phyloP scores from a whole-genome alignment of 2,797 vertebrate species.

The Apodemus agrarius region DNA sequence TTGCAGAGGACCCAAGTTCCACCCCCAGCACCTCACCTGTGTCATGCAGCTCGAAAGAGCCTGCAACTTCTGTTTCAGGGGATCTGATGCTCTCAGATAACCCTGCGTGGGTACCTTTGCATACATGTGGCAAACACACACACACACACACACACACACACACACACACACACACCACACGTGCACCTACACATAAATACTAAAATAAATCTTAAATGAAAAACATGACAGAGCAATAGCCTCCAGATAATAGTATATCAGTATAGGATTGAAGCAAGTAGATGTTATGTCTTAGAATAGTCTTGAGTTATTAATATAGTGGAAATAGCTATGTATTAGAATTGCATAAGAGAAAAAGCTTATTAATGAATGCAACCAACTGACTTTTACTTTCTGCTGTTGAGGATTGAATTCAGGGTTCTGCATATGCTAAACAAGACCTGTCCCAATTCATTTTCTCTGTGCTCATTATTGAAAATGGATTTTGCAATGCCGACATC shows the following conservation, averaged over 20 bases:
- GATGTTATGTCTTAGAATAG: not conserved
- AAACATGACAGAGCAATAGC: not conserved
- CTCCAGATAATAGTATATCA: not conserved
- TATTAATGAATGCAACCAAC: not conserved
- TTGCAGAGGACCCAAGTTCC: not conserved
- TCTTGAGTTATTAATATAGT: not conserved
- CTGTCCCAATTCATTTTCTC: not conserved
- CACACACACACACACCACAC: not conserved
- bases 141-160: not conserved
- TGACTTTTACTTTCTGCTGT: not conserved
- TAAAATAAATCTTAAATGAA: not conserved
- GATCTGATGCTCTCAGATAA: not conserved
- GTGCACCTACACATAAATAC: not conserved
- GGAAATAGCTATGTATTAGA: not conserved
- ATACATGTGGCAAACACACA: not conserved
- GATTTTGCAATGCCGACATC: not conserved
- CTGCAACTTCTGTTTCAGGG: not conserved
- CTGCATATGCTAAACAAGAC: not conserved
- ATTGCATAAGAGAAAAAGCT: slow-evolving; percentile 42
- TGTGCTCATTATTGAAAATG: not conserved
- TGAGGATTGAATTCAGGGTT: not conserved
- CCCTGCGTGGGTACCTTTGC: not conserved
- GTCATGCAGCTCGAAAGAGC: not conserved
- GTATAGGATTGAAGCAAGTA: not conserved
- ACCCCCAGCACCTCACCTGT: too few species aligned